Conservation (phyloP, 2,888 invertebrate genomes). For the Xestoiulus laeticollis region DNA sequence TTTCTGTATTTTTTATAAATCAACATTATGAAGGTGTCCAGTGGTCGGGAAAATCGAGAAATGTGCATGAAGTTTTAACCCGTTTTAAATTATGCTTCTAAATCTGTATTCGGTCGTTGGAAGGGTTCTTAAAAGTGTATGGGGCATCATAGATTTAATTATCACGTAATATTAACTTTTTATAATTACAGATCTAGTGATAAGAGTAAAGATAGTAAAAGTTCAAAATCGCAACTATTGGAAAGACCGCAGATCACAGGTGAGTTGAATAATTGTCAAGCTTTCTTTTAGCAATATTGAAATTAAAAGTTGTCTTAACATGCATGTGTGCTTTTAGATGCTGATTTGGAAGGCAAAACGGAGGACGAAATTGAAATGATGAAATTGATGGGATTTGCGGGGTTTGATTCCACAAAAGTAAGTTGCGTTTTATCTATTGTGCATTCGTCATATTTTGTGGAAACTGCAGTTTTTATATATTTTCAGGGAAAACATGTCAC, state of each 20-base stretch:
- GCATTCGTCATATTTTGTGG: not conserved
- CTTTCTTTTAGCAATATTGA: not conserved
- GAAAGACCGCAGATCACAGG: slow-evolving; percentile 46
- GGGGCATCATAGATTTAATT: too few relatives aligned
- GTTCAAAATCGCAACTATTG: not conserved
- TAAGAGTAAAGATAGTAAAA: not conserved
- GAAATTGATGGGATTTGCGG: slow-evolving; percentile 95
- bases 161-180: too few relatives aligned
- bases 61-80: too few relatives aligned
- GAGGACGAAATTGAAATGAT: slow-evolving; percentile 95
- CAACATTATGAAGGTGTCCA: too few relatives aligned
- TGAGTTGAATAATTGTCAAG: not conserved
- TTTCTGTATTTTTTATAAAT: too few relatives aligned
- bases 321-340: slow-evolving; percentile 68
- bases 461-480: not conserved
- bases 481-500: slow-evolving; percentile 84
- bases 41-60: too few relatives aligned
- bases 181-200: not conserved
- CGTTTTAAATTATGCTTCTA: too few relatives aligned
- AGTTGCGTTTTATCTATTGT: slow-evolving; percentile 36
- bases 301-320: not conserved
- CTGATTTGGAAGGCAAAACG: slow-evolving; percentile 88
- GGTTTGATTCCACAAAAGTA: slow-evolving; percentile 90
- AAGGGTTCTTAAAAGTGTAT: too few relatives aligned
- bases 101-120: too few relatives aligned